Evolutionary conservation across 2,888 invertebrate species (phyloP).

Genomic region (Baronia brevicornis): DNA sequence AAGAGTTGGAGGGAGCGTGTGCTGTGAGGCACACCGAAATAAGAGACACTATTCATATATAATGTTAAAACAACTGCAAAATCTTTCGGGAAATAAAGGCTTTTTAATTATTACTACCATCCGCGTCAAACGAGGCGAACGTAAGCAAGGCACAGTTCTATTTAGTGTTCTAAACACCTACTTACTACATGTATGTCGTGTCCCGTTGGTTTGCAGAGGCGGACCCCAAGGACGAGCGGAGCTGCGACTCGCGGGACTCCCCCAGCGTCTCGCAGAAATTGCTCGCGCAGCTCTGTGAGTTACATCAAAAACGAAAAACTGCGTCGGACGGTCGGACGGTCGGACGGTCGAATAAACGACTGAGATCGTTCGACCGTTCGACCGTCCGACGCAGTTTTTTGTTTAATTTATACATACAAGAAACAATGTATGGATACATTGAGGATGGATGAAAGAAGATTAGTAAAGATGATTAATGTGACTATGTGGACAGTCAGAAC

Average conservation of each 20-base stretch:
- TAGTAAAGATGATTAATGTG: no score
- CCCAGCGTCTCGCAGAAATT: constrained; percentile 35
- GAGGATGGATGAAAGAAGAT: no score
- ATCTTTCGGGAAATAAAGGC: no score
- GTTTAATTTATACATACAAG: not conserved
- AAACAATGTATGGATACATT: no score
- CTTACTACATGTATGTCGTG: not conserved
- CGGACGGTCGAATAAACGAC: not conserved
- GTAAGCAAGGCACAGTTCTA: not conserved
- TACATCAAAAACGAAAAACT: no score
- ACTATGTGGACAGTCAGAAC: no score
- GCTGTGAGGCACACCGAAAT: no score
- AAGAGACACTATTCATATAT: no score
- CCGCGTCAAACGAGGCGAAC: no score
- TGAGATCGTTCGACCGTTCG: not conserved
- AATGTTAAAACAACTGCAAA: no score
- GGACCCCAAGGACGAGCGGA: constrained; percentile 36
- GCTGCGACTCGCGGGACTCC: constrained; percentile 31
- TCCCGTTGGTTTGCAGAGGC: constrained; percentile 20
- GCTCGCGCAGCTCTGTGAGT: constrained; percentile 40
- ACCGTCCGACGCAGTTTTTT: not conserved
- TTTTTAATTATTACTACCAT: no score
- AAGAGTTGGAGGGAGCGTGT: no score
- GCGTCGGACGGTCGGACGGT: not conserved
- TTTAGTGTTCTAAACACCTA: not conserved